Base-by-base conservation (phyloP, 2,888 invertebrate species). In the Archips xylosteana region DNA sequence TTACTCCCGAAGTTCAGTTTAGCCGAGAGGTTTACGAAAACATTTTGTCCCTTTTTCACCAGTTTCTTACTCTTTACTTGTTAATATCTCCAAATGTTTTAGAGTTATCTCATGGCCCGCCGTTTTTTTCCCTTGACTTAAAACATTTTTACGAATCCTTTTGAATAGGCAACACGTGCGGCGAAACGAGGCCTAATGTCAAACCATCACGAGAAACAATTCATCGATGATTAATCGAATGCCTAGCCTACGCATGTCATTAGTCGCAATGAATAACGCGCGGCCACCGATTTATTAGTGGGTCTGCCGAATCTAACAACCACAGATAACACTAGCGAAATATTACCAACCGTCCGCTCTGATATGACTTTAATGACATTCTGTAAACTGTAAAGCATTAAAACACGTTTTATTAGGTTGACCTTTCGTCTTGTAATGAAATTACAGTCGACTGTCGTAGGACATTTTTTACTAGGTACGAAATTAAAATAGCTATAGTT, bases 281-380 rank as follows among this genome's bases (percentile, higher is more conserved):
- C n/a, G 13, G 34, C 8, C n/a, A 39, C 60, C 60, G 60, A 60
- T 60, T 34, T 36, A 70, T 59, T 70, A 57, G 70, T 47, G 57
- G 54, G 42, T 57, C 15, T 23, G 23, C 49, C 64, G 45, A 49
- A 71, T 59, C 34, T 64, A 61, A 69, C 61, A 60, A 36, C 60
- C 68, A 51, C 51, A 51, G 69, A 39, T 61, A 69, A 61, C 61
- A 39, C 13, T 13, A 23, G 39, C 36, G 49, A 39, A 42, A 51
- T 54, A 65, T 65, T 42, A 47, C 47, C 66, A 36, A 15, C 57
- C 42, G 39, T 36, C 49, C 13, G 3, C 15, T 23, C 5, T 34
- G 39, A 49, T 39, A 69, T 69, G 69, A 61, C 61, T 69, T 51
- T 9, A 61, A 49, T 49, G 47, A 61, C 61, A 51, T 15, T 10